These are phyloP conservation scores for Alauda arvensis DNA, from an alignment of 2,797 vertebrate genomes.

Conservation along the genomic window DNA sequence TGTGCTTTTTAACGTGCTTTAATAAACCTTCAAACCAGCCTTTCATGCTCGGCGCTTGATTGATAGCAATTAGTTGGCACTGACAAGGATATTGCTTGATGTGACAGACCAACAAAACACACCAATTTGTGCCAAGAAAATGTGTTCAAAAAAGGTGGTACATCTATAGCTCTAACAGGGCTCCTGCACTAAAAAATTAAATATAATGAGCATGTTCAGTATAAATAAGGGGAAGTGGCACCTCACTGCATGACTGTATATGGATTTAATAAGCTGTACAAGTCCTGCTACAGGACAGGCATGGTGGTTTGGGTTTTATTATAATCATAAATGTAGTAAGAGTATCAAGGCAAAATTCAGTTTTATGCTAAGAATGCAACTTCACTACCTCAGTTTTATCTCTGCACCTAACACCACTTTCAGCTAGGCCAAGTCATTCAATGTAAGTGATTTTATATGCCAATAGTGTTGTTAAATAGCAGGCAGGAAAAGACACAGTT, in stretches of 20 bases:
- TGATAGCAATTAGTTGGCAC: constrained; percentile 58
- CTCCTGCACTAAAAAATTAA: constrained; percentile 15
- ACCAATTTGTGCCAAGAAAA: constrained; percentile 51
- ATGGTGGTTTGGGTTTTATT: neutral
- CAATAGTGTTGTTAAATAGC: constrained; percentile 34
- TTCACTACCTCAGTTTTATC: neutral
- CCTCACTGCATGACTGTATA: neutral
- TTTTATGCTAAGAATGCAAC: neutral
- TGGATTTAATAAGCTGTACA: neutral
- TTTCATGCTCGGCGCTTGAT: constrained; percentile 38
- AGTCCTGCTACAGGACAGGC: neutral
- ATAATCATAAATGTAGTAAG: neutral
- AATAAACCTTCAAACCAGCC: constrained; percentile 40
- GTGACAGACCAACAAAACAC: constrained; percentile 64
- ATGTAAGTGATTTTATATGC: constrained; percentile 22
- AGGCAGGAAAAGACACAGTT: constrained; percentile 39
- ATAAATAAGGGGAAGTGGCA: neutral
- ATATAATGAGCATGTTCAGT: constrained; percentile 12
- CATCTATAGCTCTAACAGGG: constrained; percentile 11
- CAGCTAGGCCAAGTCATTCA: neutral
- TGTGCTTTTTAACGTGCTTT: constrained; percentile 34
- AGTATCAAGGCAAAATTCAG: neutral
- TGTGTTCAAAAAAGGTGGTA: constrained; percentile 42
- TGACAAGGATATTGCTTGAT: constrained; percentile 58
- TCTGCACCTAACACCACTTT: neutral